phyloP scores from a whole-genome alignment of 2,888 invertebrate genomes.

The Rhopalosiphum nymphaeae region DNA sequence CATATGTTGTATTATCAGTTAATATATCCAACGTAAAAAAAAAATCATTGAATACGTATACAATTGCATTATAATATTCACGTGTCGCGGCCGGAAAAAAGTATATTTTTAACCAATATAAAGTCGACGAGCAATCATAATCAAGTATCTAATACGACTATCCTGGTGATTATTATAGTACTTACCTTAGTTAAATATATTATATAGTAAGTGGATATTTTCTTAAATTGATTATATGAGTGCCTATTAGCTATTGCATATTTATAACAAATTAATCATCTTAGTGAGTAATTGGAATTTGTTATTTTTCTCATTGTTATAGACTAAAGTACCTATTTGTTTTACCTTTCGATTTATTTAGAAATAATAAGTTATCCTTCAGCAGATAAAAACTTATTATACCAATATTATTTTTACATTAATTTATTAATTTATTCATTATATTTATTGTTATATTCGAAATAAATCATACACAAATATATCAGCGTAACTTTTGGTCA shows the following conservation, averaged over 20 bases:
- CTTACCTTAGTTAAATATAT: not conserved
- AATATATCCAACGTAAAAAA: slow-evolving; percentile 5
- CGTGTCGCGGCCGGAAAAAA: not conserved
- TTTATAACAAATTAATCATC: not conserved
- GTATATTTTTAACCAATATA: not conserved
- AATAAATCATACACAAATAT: not conserved
- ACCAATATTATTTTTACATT: not conserved
- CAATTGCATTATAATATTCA: not conserved
- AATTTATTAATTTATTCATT: not conserved
- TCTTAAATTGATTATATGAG: not conserved
- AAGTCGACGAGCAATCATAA: not conserved
- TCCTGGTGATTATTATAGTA: not conserved
- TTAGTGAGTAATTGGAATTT: not conserved
- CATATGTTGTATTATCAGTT: not conserved
- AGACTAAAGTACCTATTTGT: not conserved
- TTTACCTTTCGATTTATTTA: not conserved
- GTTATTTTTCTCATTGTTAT: not conserved
- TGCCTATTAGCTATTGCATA: not conserved
- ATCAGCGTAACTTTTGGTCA: no score
- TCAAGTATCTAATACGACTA: not conserved
- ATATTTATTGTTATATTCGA: not conserved
- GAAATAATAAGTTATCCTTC: not conserved
- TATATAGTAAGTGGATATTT: not conserved
- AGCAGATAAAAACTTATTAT: not conserved
- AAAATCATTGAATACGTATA: not conserved